phyloP scores from a whole-genome alignment of 2,113 vertebrate genomes.

The Neogale vison region DNA sequence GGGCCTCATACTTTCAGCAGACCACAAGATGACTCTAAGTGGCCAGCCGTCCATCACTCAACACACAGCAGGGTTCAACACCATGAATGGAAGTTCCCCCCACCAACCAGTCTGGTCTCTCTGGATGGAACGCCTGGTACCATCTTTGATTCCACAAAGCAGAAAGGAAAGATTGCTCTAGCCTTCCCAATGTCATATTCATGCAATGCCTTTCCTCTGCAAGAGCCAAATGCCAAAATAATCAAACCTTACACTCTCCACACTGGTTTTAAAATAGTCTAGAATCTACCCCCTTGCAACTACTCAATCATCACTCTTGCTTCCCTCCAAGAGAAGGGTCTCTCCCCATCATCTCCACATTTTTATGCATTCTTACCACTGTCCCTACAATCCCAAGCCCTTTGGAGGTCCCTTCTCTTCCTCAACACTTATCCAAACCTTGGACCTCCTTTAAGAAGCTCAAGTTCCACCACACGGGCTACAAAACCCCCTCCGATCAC shows the following conservation, averaged over 20 bases:
- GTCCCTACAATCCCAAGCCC: neutral
- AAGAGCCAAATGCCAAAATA: neutral
- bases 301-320: neutral
- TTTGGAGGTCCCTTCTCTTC: neutral
- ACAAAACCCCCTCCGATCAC: neutral
- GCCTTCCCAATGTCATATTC: neutral
- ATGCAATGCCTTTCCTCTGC: neutral
- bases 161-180: neutral
- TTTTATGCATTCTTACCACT: neutral
- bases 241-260: neutral
- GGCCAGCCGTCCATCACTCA: neutral
- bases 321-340: neutral
- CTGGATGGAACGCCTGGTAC: neutral
- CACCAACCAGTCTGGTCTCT: neutral
- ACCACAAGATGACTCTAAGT: constrained; percentile 46
- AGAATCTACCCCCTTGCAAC: rapidly evolving
- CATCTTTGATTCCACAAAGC: neutral
- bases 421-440: neutral
- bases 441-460: neutral
- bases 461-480: neutral
- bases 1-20: neutral
- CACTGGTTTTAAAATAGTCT: neutral
- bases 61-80: neutral
- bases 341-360: neutral
- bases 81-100: neutral